phyloP scores from a whole-genome alignment of 2,888 invertebrate genomes.

The Drosophila ustulata region DNA sequence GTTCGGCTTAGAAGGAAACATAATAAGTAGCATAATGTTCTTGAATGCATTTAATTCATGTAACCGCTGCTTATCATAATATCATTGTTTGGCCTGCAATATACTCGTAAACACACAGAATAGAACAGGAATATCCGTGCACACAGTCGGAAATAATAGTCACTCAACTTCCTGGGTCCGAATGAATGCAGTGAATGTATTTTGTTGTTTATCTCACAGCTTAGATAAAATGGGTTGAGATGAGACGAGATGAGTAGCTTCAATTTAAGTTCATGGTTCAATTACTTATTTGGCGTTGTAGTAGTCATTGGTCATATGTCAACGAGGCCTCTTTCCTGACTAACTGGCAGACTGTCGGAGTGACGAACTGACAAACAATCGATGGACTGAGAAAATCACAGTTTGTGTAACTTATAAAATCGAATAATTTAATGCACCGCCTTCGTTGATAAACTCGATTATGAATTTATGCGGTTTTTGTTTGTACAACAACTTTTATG shows the following conservation, averaged over 20 bases:
- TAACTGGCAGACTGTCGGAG: slow-evolving; percentile 1
- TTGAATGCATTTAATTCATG: slow-evolving; percentile 6
- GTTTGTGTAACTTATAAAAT: slow-evolving; percentile 47
- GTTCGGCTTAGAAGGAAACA: no score
- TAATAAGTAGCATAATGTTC: background rate
- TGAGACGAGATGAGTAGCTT: slow-evolving; percentile 32
- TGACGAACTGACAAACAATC: slow-evolving; percentile 9
- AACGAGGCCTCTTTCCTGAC: slow-evolving; percentile 23
- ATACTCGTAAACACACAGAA: background rate
- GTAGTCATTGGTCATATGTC: slow-evolving; percentile 26
- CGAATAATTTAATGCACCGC: slow-evolving; percentile 44
- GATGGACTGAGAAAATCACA: slow-evolving; percentile 12
- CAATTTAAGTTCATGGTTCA: slow-evolving; percentile 77
- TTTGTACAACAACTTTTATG: slow-evolving; percentile 26
- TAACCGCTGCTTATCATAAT: slow-evolving; percentile 16
- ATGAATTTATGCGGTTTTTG: slow-evolving; percentile 39
- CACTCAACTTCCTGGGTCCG: slow-evolving; percentile 28
- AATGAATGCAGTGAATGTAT: slow-evolving; percentile 8
- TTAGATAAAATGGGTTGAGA: slow-evolving; percentile 21
- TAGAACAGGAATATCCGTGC: slow-evolving; percentile 22
- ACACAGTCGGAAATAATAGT: slow-evolving; percentile 35
- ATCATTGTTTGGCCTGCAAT: slow-evolving; percentile 13
- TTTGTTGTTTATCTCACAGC: slow-evolving; percentile 14
- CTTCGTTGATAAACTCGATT: slow-evolving; percentile 30
- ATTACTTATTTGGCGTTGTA: slow-evolving; percentile 54